Evolutionary conservation across 1,140 invertebrate species (phyloP).

Genomic region (Phymorhynchus buccinoides): DNA sequence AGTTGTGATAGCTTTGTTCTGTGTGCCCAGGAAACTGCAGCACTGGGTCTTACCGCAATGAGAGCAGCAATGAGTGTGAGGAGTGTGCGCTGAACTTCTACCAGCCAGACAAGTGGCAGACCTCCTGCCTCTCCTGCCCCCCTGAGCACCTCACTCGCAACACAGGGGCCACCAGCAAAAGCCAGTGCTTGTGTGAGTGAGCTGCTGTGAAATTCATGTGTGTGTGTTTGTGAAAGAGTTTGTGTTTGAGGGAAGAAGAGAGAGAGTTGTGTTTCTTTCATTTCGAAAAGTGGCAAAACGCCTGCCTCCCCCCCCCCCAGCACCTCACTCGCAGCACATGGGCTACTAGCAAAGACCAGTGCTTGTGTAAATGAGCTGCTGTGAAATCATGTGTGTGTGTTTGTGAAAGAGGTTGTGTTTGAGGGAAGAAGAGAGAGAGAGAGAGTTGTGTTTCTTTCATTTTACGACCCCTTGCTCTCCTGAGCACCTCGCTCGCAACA

Average conservation of each 20-base stretch:
- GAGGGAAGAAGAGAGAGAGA: not conserved
- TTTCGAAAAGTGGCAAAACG: constrained; percentile 25
- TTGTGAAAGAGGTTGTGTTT: constrained; percentile 31
- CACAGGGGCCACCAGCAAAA: constrained; percentile 18
- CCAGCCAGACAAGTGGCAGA: constrained; percentile 39
- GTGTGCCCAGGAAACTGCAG: constrained; percentile 38
- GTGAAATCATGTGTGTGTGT: not conserved
- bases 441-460: constrained; percentile 32
- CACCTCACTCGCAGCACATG: constrained; percentile 20
- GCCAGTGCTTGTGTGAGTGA: constrained; percentile 40
- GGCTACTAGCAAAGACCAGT: constrained; percentile 2
- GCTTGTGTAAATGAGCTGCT: constrained; percentile 30
- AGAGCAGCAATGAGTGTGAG: constrained; percentile 26
- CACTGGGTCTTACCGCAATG: constrained; percentile 20
- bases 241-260: constrained; percentile 20
- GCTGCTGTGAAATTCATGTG: not conserved
- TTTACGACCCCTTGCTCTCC: constrained; percentile 24
- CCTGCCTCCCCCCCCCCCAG: constrained; percentile 16
- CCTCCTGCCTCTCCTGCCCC: constrained; percentile 30
- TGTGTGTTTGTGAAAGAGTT: constrained; percentile 24
- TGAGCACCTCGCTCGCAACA: constrained; percentile 18
- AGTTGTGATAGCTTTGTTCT: too few species aligned
- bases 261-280: constrained; percentile 34
- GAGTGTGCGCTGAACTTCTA: constrained; percentile 28
- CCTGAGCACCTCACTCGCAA: constrained; percentile 22